Conservation (phyloP, 2,797 vertebrate genomes). For the Gymnocypris eckloni region DNA sequence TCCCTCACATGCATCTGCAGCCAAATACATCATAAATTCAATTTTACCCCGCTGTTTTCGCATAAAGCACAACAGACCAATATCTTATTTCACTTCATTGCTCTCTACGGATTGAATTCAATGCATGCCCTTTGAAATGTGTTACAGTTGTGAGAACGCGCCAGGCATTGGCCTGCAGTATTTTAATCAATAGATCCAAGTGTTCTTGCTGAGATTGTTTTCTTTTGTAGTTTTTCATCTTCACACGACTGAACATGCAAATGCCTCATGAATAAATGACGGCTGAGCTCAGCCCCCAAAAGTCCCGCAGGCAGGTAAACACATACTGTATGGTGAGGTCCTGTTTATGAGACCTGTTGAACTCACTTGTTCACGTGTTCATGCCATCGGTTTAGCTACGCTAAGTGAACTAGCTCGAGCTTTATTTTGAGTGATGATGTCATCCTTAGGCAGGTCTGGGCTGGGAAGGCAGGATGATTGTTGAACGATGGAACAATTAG, state of each 20-base stretch:
- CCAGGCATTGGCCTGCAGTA: background rate
- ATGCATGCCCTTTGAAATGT: slow-evolving; percentile 9
- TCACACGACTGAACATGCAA: background rate
- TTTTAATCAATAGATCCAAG: background rate
- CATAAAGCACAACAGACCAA: slow-evolving; percentile 75
- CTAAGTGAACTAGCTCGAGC: background rate
- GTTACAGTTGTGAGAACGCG: slow-evolving; percentile 44
- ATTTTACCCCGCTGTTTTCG: slow-evolving; percentile 75
- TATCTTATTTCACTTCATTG: slow-evolving; percentile 73
- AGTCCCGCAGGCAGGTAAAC: background rate
- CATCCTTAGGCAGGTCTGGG: slow-evolving; percentile 1
- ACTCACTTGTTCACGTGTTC: background rate
- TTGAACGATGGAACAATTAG: background rate
- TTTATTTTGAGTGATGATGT: slow-evolving; percentile 14
- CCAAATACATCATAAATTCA: slow-evolving; percentile 82
- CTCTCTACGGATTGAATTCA: slow-evolving; percentile 56
- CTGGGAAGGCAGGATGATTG: background rate
- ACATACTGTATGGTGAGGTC: background rate
- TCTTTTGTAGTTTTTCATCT: background rate
- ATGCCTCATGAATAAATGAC: background rate
- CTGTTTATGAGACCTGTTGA: slow-evolving; percentile 21
- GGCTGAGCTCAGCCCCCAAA: background rate
- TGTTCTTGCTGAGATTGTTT: background rate
- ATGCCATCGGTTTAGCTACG: background rate
- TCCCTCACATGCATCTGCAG: slow-evolving; percentile 74